Evolutionary conservation across 2,113 vertebrate species (phyloP).

Genomic region (Actenoides hombroni): DNA sequence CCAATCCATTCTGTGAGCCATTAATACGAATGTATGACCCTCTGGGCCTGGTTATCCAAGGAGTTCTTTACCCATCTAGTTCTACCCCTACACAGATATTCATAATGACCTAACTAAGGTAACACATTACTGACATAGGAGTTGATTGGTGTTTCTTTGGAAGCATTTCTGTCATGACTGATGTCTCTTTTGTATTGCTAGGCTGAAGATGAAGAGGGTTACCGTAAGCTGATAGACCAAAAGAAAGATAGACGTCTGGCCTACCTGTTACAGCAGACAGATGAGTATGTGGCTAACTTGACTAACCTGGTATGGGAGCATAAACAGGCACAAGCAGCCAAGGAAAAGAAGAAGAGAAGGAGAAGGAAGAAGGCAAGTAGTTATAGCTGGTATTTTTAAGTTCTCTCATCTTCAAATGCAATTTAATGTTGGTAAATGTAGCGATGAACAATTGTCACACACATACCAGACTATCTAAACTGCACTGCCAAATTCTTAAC

Average conservation of each 20-base stretch:
- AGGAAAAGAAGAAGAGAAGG: conserved; percentile 94
- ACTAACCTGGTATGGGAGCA: conserved; percentile 97
- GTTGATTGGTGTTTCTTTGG: background rate
- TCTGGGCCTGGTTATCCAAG: background rate
- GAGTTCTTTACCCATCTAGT: background rate
- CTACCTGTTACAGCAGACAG: conserved; percentile 95
- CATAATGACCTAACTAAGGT: background rate
- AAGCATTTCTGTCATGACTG: background rate
- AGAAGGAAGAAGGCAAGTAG: conserved; percentile 89
- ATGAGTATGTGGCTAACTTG: conserved; percentile 97
- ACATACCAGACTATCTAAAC: background rate
- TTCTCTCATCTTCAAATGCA: background rate
- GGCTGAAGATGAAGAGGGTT: conserved; percentile 98
- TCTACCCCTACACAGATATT: background rate
- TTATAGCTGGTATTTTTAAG: background rate
- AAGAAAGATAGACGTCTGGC: conserved; percentile 97
- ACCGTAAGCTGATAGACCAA: conserved; percentile 96
- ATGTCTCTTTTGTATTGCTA: conserved; percentile 41
- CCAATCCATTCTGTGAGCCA: background rate
- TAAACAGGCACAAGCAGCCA: conserved; percentile 96
- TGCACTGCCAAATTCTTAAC: background rate
- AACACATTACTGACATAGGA: background rate
- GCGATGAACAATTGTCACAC: background rate
- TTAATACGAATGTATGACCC: background rate
- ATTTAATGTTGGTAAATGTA: background rate